phyloP scores from a whole-genome alignment of 2,888 invertebrate genomes.

The Timema cristinae region DNA sequence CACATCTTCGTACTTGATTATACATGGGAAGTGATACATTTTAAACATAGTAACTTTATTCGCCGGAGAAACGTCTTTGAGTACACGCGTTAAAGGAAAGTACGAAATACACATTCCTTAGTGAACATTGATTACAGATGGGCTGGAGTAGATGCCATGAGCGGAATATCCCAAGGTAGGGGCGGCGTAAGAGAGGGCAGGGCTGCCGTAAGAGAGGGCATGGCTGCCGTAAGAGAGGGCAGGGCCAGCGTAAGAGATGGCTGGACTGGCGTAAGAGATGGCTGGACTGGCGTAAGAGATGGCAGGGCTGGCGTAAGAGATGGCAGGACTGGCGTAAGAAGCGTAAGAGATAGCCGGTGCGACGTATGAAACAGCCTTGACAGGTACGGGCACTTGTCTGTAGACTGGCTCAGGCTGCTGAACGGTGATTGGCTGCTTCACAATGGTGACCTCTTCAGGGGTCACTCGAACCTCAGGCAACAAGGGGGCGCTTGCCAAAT shows the following conservation, averaged over 20 bases:
- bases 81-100: no score
- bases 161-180: conserved; percentile 23
- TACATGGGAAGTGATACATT: no score
- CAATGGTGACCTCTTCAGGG: conserved; percentile 40
- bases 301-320: conserved; percentile 25
- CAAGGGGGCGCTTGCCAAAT: conserved; percentile 38
- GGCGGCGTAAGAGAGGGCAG: conserved; percentile 25
- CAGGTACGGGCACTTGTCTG: conserved; percentile 34
- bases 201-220: conserved; percentile 15
- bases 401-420: conserved; percentile 39
- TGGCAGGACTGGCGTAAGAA: conserved; percentile 23
- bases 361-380: conserved; percentile 35
- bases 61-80: no score
- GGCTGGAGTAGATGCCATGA: no score
- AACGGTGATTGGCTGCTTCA: conserved; percentile 40
- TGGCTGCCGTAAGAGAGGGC: background rate
- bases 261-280: conserved; percentile 14
- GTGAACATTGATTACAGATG: no score
- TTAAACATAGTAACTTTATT: no score
- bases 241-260: conserved; percentile 26
- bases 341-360: conserved; percentile 33
- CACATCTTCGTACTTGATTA: no score
- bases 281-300: background rate
- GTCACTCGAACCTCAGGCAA: conserved; percentile 39
- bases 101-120: no score